Evolutionary conservation across 2,888 invertebrate species (phyloP), one percentile per base, ranked within the genome.

Genomic region (Caenorhabditis sp.): DNA sequence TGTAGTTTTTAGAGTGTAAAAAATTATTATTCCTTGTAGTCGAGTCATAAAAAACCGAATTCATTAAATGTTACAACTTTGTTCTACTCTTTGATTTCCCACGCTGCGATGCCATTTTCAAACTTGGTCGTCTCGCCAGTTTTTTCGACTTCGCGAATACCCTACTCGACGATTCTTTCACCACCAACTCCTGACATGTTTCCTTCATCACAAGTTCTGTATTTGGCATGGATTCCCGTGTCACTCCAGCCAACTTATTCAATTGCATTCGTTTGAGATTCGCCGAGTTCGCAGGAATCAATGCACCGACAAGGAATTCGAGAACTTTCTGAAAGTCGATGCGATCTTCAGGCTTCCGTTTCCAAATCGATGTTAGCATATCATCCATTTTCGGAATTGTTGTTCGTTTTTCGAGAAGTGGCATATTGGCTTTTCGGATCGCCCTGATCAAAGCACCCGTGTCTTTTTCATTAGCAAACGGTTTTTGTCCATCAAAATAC

Each of bases 371-470:
- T 3, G 38, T 59, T 23, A 70, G 63, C 21, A 78, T 56, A 3
- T 61, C 59, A 12, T 59, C 61, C 63, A 75, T 68, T 23, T 43
- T 59, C 12, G 59, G 17, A 14, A 77, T 69, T 31, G 64, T 67
- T 20, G 79, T 74, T 3, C 26, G 21, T 5, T 62, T 63, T 4
- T 78, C 80, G 12, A 79, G 57, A 5, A 63, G 21, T 17, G 80
- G 79, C 82, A 82, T 82, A 3, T 76, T 66, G 12, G 73, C 71
- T 52, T 53, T 64, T 25, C 67, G 59, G 57, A 83, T 82, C 27
- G 52, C 21, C 54, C 58, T 78, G 36, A 71, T 64, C 17, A 82
- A 67, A 1, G 64, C 60, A 25, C 58, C 58, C 12, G 70, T 67
- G 66, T 78, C 74, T 1, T 77, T 65, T 58, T 77, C 78, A 38